phyloP scores from a whole-genome alignment of 92 coral and sea anemone genomes.

The Phenganax subtilis region DNA sequence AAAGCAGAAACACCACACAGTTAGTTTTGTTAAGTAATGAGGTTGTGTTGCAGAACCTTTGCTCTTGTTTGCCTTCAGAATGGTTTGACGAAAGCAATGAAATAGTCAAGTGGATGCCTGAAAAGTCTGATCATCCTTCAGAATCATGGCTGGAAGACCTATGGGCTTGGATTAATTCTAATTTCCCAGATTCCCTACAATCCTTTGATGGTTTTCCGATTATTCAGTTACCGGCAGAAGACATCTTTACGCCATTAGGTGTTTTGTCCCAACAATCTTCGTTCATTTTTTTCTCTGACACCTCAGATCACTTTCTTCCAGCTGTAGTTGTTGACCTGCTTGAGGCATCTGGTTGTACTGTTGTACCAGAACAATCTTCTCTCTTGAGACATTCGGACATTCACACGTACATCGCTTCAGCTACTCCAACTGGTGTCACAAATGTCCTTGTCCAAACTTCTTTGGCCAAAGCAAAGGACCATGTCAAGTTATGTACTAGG shows the following conservation, averaged over 20 bases:
- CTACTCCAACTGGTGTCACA: slow-evolving; percentile 84
- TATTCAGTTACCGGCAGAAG: slow-evolving; percentile 53
- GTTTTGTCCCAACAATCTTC: slow-evolving; percentile 82
- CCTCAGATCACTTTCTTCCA: slow-evolving; percentile 55
- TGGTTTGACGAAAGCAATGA: slow-evolving; percentile 55
- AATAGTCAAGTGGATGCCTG: slow-evolving; percentile 71
- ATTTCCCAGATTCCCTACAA: slow-evolving; percentile 70
- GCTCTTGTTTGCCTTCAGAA: slow-evolving; percentile 61
- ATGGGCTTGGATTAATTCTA: slow-evolving; percentile 87
- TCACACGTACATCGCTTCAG: slow-evolving; percentile 72
- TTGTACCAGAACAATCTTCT: slow-evolving; percentile 69
- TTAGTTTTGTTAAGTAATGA: slow-evolving; percentile 58
- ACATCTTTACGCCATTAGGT: slow-evolving; percentile 54
- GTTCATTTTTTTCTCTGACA: slow-evolving; percentile 27
- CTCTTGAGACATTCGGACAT: slow-evolving; percentile 78
- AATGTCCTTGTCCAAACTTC: slow-evolving; percentile 25
- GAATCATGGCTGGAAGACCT: slow-evolving; percentile 69
- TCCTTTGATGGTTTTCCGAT: slow-evolving; percentile 76
- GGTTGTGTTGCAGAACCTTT: slow-evolving; percentile 68
- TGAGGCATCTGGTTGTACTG: slow-evolving; percentile 71
- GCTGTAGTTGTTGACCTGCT: slow-evolving; percentile 63
- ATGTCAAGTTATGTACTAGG: slow-evolving; percentile 6
- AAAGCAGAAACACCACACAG: slow-evolving; percentile 60
- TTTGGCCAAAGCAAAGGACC: slow-evolving; percentile 4
- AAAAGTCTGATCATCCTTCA: slow-evolving; percentile 56